Evolutionary conservation across 2,888 invertebrate species (phyloP).

Genomic region (Cerceris rybyensis): DNA sequence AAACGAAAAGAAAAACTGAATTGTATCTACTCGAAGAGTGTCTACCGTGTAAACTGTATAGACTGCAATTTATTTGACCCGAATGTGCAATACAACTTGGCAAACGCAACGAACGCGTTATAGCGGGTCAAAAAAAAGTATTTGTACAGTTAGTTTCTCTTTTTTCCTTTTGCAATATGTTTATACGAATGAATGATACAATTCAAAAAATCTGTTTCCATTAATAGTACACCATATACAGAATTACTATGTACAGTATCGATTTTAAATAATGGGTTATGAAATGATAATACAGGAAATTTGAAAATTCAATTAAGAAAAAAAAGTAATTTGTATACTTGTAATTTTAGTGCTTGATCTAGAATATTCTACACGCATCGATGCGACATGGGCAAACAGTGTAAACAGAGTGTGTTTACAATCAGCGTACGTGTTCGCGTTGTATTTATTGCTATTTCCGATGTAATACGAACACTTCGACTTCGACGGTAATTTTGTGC

Average conservation of each 20-base stretch:
- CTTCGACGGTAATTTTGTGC: constrained; percentile 25
- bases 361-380: background rate
- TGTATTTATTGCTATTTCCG: constrained; percentile 37
- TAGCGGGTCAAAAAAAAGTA: no score
- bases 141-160: no score
- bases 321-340: no score
- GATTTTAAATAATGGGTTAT: no score
- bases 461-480: constrained; percentile 28
- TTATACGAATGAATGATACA: no score
- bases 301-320: no score
- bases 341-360: no score
- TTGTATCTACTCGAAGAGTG: background rate
- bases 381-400: background rate
- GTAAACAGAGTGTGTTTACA: background rate
- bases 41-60: constrained; percentile 10
- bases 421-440: background rate
- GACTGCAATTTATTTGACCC: constrained; percentile 33
- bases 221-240: no score
- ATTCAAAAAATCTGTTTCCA: no score
- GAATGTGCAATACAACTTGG: constrained; percentile 12
- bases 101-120: constrained; percentile 8
- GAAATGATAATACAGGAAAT: no score
- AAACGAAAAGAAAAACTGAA: constrained; percentile 11
- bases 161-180: no score
- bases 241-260: no score